A percentile compares a stretch with the other conserved stretches of the same genome.
These are phyloP conservation scores for Cyanistes caeruleus DNA, from an alignment of 2,113 vertebrate genomes.

Conservation along the genomic window DNA sequence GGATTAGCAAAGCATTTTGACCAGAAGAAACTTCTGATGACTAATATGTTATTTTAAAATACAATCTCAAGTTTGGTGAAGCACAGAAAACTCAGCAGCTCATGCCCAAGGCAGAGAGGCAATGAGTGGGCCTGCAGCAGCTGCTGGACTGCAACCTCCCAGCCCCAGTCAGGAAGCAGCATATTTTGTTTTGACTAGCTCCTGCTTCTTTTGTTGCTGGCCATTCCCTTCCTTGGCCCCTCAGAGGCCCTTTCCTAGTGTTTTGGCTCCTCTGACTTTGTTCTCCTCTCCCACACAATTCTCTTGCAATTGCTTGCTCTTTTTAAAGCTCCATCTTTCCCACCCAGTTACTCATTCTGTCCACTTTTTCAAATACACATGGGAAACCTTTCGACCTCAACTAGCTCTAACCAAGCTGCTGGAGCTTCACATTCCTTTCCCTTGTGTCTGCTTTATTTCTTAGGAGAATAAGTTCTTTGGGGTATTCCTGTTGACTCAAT, in stretches of 20 bases:
- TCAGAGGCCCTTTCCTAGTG: neutral
- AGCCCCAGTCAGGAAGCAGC: neutral
- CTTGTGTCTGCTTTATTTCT: neutral
- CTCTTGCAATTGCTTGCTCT: neutral
- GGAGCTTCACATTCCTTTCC: neutral
- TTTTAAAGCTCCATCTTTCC: neutral
- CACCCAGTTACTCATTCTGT: neutral
- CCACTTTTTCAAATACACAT: neutral
- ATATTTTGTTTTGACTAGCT: constrained; percentile 22
- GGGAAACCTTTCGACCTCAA: neutral
- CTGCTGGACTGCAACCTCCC: neutral
- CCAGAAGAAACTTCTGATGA: neutral
- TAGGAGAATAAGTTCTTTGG: neutral
- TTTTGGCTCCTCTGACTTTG: neutral
- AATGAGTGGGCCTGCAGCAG: neutral
- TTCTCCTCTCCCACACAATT: neutral
- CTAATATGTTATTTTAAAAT: neutral
- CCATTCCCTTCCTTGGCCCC: neutral
- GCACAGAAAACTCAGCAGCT: neutral
- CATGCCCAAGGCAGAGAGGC: neutral
- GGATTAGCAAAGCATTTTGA: neutral
- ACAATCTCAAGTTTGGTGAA: neutral
- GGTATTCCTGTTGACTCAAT: neutral
- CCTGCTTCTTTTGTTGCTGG: neutral
- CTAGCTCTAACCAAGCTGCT: neutral